Evolutionary conservation across 1,140 invertebrate species (phyloP), one percentile per base, ranked within the genome.

Genomic region (Bathynomus jamesi): DNA sequence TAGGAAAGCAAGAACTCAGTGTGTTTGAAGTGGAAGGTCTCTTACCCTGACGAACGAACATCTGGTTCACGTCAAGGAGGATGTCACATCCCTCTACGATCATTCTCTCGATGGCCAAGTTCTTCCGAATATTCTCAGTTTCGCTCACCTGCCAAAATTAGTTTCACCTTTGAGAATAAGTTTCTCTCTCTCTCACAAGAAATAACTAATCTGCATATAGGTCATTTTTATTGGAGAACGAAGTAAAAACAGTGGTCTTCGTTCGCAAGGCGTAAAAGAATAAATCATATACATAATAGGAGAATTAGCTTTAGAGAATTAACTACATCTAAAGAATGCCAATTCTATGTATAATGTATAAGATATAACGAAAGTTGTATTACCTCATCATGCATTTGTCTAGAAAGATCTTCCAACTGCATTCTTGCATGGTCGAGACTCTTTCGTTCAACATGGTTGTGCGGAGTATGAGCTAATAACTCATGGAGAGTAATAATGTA

Each of bases 41-140:
- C 81, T 83, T 81, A 89, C 90, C 91, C 87, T 93, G 91, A 76
- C 91, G 84, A 24, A 93, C 90, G 82, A 92, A 93, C 17, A 94
- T 91, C 85, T 97, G 94, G 83, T 95, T 96, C 17, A 95, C 93
- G 80, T 97, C 94, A 29, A 97, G 84, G 61, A 96, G 84, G 78
- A 96, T 95, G 81, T 96, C 94, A 83, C 94, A 97, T 3, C 94
- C 94, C 82, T 96, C 94, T 0, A 95, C 89, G 65, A 97, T 96
- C 92, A 96, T 96, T 69, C 94, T 84, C 83, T 97, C 94, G 21
- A 96, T 92, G 0, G 93, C 91, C 73, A 97, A 83, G 81, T 96
- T 96, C 81, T 96, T 96, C 21, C 94, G 83, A 61, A 96, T 86
- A 83, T 96, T 96, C 83, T 96, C 94, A 0, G 94, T 97, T 82